A percentile compares a stretch with the other conserved stretches of the same genome.
Conservation (phyloP, 1,140 invertebrate genomes). For the Drosophila parvula region DNA sequence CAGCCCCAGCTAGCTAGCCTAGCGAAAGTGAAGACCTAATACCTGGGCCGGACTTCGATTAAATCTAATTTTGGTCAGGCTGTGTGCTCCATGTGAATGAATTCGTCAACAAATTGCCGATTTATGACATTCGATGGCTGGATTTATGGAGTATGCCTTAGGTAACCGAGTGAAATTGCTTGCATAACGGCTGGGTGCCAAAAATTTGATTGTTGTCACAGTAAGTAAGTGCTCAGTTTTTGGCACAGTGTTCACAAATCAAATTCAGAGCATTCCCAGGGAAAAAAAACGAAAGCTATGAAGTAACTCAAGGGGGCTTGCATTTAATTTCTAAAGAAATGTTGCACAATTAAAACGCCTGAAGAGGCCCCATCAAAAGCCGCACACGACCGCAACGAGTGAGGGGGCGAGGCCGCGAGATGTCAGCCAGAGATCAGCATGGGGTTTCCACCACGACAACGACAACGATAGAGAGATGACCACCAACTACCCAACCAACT, state of each 20-base stretch:
- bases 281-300: conserved; percentile 82
- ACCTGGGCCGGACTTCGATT: conserved; percentile 11
- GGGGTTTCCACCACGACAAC: conserved; percentile 3
- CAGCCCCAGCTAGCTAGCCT: not conserved
- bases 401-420: conserved; percentile 60
- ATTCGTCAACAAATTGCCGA: conserved; percentile 32
- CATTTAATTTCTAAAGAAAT: conserved; percentile 78
- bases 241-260: conserved; percentile 17
- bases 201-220: conserved; percentile 17
- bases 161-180: conserved; percentile 41
- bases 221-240: conserved; percentile 5
- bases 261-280: conserved; percentile 58
- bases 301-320: conserved; percentile 66
- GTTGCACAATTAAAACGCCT: conserved; percentile 78
- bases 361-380: conserved; percentile 76
- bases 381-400: conserved; percentile 23
- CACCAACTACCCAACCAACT: conserved; percentile 30
- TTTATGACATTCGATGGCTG: conserved; percentile 48
- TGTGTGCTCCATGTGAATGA: conserved; percentile 28
- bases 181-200: conserved; percentile 24
- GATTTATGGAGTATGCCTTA: conserved; percentile 16
- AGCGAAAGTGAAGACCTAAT: conserved; percentile 38
- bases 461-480: conserved; percentile 36
- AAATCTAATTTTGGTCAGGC: conserved; percentile 5
- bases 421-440: conserved; percentile 56